Base-by-base conservation (phyloP, 2,797 vertebrate genomes). In the Enteromius mattozi region DNA sequence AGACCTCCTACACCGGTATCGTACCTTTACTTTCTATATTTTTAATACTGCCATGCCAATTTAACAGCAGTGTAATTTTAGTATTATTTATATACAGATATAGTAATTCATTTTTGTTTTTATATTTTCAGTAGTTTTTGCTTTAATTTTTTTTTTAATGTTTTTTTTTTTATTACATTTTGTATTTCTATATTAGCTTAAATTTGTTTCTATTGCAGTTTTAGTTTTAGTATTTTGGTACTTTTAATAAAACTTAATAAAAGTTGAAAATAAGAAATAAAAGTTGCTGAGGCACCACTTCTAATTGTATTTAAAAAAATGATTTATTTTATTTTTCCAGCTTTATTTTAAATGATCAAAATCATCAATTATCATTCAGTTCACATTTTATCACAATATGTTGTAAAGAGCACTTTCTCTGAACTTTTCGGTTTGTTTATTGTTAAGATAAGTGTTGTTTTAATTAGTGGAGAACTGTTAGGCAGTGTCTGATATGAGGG, bases 1-100 rank as follows among this genome's bases (percentile, higher is more conserved):
- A 99, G 96, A 96, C 97, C 93, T 96, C 96, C 91, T 97, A 99
- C 91, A 98, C 98, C 96, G 98, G 98, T 99, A 96, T 88, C 21
- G 69, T 76, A 83, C 42, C 84, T 76, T 81, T 61, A 40, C 16
- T 54, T 51, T 35, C 37, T 49, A 14, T 80, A 12, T 69, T 49
- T 45, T 13, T 3, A 30, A 81, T 59, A 94, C 90, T 7, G 1
- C 78, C 56, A 72, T 78, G 77, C 59, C 35, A 42, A 45, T 56
- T 81, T n/a, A 49, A 35, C 2, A 47, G 35, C 21, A 59, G 8
- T 24, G 21, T 8, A 27, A 27, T 42, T 61, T 61, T 16, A 17
- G n/a, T 27, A 42, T 42, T 24, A 24, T 61, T 70, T 24, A 66
- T 59, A 19, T 35, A 7, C 16, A 12, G 7, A 21, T 37, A 2